Evolutionary conservation across 2,888 invertebrate genomes (phyloP), one percentile per base, ranked within the genome.

Genomic region (Apotomis capreana): DNA sequence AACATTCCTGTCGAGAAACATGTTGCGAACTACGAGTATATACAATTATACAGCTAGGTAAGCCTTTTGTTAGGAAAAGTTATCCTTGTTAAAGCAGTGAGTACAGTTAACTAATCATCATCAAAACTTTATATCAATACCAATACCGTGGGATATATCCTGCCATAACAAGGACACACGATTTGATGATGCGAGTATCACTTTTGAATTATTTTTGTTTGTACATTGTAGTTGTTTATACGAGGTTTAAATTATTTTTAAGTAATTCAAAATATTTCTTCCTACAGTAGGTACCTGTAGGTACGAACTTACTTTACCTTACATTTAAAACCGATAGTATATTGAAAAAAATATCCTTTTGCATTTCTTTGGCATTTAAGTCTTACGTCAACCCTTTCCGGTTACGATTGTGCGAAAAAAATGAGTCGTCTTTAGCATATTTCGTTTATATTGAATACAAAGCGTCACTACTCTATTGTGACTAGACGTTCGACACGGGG

Each of bases 371-470:
- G 8, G 6, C 52, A 64, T 54, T 12, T 10, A 13, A 10, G 40
- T 10, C 15, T 12, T 10, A 13, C 13, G 40, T 10, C 15, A 8
- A 40, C 40, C 44, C 8, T 46, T 65, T 46, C 44, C 40, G 44
- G 15, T 46, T n/a, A 58, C 26, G 15, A 57, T 26, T 69, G 37
- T 52, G 49, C 4, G 15, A 55, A 12, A 57, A 57, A 40, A 62
- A 62, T 15, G 12, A 40, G 4, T 37, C 54, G 6, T 12, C 40
- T 49, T 71, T 62, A 51, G 51, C 67, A 61, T 71, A 71, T 55
- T 71, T 44, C 67, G 61, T 71, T 71, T 67, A 62, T 70, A 70
- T 68, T 71, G 61, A 71, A 67, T 71, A 71, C 61, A 67, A 67
- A 70, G 40, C 71, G 57, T 51, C 71, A 54, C 65, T 70, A 67